A percentile compares a stretch with the other conserved stretches of the same genome.
Evolutionary conservation across 2,797 vertebrate genomes (phyloP).

Genomic region (Pampus argenteus): DNA sequence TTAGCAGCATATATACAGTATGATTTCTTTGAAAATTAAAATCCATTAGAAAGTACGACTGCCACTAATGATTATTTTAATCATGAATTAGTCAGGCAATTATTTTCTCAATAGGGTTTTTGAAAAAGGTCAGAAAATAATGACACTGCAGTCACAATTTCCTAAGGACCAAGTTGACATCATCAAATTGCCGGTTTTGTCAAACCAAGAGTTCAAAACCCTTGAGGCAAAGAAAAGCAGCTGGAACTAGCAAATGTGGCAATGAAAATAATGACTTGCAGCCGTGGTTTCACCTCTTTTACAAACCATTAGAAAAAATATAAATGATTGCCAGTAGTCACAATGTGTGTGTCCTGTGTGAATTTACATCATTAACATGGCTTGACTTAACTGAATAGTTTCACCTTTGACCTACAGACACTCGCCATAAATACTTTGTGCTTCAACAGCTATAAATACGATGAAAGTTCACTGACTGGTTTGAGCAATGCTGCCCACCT

Average conservation of each 20-base stretch:
- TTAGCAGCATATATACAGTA: neutral
- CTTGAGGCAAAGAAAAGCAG: neutral
- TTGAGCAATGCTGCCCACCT: conserved; percentile 25
- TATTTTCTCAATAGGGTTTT: neutral
- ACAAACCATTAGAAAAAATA: neutral
- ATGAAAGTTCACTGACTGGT: neutral
- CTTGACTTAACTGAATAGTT: neutral
- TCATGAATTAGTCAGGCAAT: neutral
- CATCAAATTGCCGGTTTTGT: neutral
- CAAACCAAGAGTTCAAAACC: neutral
- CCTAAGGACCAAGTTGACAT: no score
- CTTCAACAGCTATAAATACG: neutral
- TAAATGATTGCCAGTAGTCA: neutral
- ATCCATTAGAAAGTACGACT: neutral
- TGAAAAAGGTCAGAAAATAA: neutral
- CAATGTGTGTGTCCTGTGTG: neutral
- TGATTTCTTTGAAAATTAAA: neutral
- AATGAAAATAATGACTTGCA: conserved; percentile 4
- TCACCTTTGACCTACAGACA: neutral
- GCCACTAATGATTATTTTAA: neutral
- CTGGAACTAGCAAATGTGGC: neutral
- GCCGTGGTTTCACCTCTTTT: neutral
- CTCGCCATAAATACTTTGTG: neutral
- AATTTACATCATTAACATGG: neutral
- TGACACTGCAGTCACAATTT: neutral